A percentile compares a stretch with the other conserved stretches of the same genome.
These are phyloP conservation scores for Proteles cristata DNA, from an alignment of 2,113 vertebrate species.

Conservation along the genomic window DNA sequence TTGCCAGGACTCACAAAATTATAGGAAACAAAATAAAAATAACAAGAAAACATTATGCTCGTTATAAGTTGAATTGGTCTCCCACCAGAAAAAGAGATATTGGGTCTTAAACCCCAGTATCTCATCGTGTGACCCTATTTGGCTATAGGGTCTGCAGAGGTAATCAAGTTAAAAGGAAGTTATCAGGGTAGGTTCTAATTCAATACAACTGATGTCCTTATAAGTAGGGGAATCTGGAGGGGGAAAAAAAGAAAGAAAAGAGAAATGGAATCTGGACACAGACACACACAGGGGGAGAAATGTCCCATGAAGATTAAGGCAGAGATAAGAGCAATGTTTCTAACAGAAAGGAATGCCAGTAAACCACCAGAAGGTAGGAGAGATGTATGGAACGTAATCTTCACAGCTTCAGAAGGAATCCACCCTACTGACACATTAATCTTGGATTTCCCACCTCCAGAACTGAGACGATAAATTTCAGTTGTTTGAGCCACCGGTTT, in stretches of 20 bases:
- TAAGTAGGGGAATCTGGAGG: not conserved
- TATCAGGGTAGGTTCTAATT: not conserved
- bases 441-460: not conserved
- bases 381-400: not conserved
- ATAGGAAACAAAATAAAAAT: not conserved
- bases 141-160: not conserved
- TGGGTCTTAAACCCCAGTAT: not conserved
- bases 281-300: not conserved
- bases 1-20: not conserved
- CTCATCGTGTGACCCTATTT: not conserved
- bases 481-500: not conserved
- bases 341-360: fast-evolving
- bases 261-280: not conserved
- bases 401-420: not conserved
- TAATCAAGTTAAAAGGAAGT: not conserved
- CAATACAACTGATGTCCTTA: not conserved
- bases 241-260: not conserved
- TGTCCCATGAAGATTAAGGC: not conserved
- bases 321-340: not conserved
- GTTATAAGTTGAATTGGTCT: not conserved
- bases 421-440: not conserved
- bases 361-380: not conserved
- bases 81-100: not conserved
- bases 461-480: not conserved
- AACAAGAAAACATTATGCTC: not conserved